These are phyloP conservation scores for Ibidorhyncha struthersii DNA, from an alignment of 2,113 vertebrate genomes.

Conservation along the genomic window DNA sequence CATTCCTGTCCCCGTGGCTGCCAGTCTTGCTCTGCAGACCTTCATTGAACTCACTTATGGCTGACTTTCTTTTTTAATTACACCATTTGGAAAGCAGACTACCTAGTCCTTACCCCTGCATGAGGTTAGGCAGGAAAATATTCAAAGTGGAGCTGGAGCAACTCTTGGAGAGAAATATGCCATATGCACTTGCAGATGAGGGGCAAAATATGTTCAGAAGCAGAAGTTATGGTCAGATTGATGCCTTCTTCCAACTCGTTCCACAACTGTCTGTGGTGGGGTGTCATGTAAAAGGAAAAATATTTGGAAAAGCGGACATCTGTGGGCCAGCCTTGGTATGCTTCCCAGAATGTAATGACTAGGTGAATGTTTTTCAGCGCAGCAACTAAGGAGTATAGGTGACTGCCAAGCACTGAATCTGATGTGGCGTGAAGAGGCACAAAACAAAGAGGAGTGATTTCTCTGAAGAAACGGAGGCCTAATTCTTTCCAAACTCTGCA, in stretches of 20 bases:
- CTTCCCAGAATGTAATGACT: slow-evolving; percentile 68
- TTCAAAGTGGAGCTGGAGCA: background rate
- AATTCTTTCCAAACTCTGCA: background rate
- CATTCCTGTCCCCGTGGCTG: background rate
- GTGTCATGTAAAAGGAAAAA: slow-evolving; percentile 64
- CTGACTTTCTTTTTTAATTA: background rate
- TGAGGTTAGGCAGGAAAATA: background rate
- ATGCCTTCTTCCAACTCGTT: slow-evolving; percentile 13
- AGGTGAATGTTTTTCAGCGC: slow-evolving; percentile 59
- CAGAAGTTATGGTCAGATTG: slow-evolving; percentile 31
- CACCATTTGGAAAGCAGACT: background rate
- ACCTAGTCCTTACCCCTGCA: background rate
- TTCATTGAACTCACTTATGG: background rate
- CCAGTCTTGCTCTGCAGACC: background rate
- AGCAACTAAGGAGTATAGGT: slow-evolving; percentile 39
- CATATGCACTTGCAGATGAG: background rate
- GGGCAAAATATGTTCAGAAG: slow-evolving; percentile 1
- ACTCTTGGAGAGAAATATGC: background rate
- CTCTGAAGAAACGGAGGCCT: background rate
- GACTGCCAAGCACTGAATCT: slow-evolving; percentile 43
- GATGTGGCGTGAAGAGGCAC: slow-evolving; percentile 31
- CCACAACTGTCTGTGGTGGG: slow-evolving; percentile 61
- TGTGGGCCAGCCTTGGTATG: slow-evolving; percentile 58
- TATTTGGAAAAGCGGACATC: slow-evolving; percentile 55
- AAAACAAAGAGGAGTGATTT: slow-evolving; percentile 38